Conservation (phyloP, 2,888 invertebrate species). For the Aplocera efformata region DNA sequence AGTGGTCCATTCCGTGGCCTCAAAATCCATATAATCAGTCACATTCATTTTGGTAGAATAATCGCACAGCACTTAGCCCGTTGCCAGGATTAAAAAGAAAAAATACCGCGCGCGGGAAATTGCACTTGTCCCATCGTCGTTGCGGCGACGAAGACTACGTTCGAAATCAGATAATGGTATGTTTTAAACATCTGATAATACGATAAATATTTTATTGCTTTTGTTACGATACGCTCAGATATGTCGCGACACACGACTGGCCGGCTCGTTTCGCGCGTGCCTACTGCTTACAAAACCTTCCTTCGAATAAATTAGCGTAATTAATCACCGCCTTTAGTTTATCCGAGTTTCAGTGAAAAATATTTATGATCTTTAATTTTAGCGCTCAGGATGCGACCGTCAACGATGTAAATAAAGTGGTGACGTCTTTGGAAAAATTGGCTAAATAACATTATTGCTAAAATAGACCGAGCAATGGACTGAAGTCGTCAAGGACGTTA, state of each 20-base stretch:
- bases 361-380: constrained; percentile 18
- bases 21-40: constrained; percentile 38
- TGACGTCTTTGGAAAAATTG: too few species aligned
- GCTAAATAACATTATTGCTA: too few species aligned
- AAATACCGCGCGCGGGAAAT: constrained; percentile 30
- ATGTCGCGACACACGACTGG: constrained; percentile 46
- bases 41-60: constrained; percentile 44
- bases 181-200: constrained; percentile 51
- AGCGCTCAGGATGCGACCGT: too few species aligned
- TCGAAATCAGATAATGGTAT: constrained; percentile 48
- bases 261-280: constrained; percentile 37
- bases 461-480: too few species aligned
- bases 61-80: constrained; percentile 21
- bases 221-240: constrained; percentile 22
- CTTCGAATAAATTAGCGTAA: constrained; percentile 2
- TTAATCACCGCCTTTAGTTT: constrained; percentile 2
- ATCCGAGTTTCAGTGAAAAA: constrained; percentile 9
- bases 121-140: constrained; percentile 42
- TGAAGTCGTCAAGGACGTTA: too few species aligned
- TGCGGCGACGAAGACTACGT: constrained; percentile 33
- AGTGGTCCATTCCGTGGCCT: constrained; percentile 24
- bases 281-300: constrained; percentile 11
- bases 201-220: constrained; percentile 34
- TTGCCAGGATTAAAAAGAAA: constrained; percentile 22
- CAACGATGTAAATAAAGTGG: too few species aligned